These are phyloP conservation scores for Sinopyrophorus schimmeli DNA, from an alignment of 2,888 invertebrate genomes.

Conservation along the genomic window DNA sequence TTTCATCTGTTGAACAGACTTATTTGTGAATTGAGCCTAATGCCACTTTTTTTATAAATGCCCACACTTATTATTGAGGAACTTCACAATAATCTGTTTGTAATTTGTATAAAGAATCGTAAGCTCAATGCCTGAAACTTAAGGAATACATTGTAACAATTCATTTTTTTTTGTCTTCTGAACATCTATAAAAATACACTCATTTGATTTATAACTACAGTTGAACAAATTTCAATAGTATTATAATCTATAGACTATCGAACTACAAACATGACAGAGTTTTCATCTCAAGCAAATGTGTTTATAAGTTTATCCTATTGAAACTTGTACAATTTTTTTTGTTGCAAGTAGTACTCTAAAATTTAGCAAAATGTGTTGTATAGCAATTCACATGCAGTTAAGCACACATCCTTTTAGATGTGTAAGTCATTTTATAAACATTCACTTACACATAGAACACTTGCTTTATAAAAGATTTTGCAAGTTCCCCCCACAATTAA, in stretches of 20 bases:
- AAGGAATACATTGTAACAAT: conserved; percentile 13
- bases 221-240: conserved; percentile 23
- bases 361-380: conserved; percentile 30
- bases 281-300: conserved; percentile 15
- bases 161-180: conserved; percentile 31
- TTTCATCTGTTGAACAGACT: neutral
- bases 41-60: neutral
- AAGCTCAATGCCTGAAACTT: neutral
- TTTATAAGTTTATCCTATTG: conserved; percentile 13
- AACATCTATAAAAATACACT: conserved; percentile 53
- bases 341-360: conserved; percentile 18
- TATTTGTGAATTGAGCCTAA: conserved; percentile 9
- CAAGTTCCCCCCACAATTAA: conserved; percentile 7
- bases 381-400: conserved; percentile 43
- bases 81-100: neutral
- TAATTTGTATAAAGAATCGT: neutral
- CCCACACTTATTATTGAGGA: neutral
- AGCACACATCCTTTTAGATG: conserved; percentile 37
- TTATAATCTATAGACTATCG: conserved; percentile 13
- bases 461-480: conserved; percentile 20
- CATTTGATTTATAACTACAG: conserved; percentile 41
- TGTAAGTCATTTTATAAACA: conserved; percentile 10
- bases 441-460: conserved; percentile 12
- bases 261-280: conserved; percentile 15
- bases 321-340: conserved; percentile 25